Conservation (phyloP, 2,888 invertebrate species). For the Andricus curvator region DNA sequence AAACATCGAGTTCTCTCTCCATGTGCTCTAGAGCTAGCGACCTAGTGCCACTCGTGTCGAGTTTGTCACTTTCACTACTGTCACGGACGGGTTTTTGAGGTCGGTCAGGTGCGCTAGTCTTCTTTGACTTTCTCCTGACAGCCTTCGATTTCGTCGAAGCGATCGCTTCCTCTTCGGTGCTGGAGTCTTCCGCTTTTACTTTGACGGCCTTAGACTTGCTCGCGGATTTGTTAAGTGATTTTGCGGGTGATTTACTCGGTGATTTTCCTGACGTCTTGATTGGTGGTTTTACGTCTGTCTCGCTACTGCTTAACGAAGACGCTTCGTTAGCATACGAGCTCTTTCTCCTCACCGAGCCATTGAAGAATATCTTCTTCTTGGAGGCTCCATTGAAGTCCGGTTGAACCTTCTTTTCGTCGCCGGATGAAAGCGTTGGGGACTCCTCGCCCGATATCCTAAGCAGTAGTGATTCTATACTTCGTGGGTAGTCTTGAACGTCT, state of each 20-base stretch:
- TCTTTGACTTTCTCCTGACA: slow-evolving; percentile 70
- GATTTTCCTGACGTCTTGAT: slow-evolving; percentile 54
- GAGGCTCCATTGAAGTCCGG: slow-evolving; percentile 85
- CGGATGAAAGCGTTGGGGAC: slow-evolving; percentile 79
- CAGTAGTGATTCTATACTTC: slow-evolving; percentile 85
- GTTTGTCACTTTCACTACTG: slow-evolving; percentile 74
- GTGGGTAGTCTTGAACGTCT: slow-evolving; percentile 84
- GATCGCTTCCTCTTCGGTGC: slow-evolving; percentile 82
- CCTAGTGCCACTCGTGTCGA: slow-evolving; percentile 61
- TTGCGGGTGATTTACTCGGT: slow-evolving; percentile 44
- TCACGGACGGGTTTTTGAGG: slow-evolving; percentile 72
- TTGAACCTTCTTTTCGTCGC: slow-evolving; percentile 82
- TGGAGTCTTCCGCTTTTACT: slow-evolving; percentile 79
- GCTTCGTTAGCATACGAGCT: slow-evolving; percentile 84
- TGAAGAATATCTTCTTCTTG: slow-evolving; percentile 87
- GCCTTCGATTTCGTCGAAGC: slow-evolving; percentile 68
- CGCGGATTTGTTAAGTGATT: slow-evolving; percentile 49
- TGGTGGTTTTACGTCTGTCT: slow-evolving; percentile 71
- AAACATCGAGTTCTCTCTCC: slow-evolving; percentile 87
- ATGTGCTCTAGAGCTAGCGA: slow-evolving; percentile 85
- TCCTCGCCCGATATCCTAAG: slow-evolving; percentile 84
- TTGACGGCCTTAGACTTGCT: slow-evolving; percentile 53
- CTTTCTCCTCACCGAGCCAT: slow-evolving; percentile 83
- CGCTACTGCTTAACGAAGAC: slow-evolving; percentile 80
- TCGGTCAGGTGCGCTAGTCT: slow-evolving; percentile 76